phyloP scores from a whole-genome alignment of 2,113 vertebrate genomes.

The Mohoua ochrocephala region DNA sequence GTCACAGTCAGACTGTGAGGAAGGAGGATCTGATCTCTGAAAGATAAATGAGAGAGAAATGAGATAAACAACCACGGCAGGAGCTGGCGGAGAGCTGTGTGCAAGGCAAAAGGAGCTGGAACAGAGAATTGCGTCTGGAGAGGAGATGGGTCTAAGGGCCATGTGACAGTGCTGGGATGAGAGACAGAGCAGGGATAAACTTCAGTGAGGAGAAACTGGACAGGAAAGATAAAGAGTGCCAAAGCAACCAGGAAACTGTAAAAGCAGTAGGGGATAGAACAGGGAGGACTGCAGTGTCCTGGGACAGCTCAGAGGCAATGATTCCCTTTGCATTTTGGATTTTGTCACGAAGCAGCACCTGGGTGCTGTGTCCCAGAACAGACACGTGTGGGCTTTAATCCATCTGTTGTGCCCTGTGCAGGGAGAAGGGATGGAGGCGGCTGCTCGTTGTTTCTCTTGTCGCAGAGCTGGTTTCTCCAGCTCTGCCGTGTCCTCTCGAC shows the following conservation, averaged over 20 bases:
- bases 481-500: neutral
- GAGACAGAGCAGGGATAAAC: neutral
- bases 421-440: neutral
- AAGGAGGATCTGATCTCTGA: neutral
- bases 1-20: neutral
- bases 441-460: neutral
- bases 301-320: too few relatives aligned
- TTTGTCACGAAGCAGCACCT: too few relatives aligned
- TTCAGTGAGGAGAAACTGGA: neutral
- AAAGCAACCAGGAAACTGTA: neutral
- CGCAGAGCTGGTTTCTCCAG: neutral
- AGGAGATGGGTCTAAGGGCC: neutral
- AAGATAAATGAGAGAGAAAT: neutral
- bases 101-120: neutral
- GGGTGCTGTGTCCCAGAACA: rapidly evolving
- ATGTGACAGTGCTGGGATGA: neutral
- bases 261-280: neutral
- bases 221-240: neutral
- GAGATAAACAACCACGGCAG: rapidly evolving
- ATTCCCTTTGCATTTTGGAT: neutral
- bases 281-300: rapidly evolving
- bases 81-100: neutral
- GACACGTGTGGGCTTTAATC: rapidly evolving
- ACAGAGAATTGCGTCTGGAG: too few relatives aligned
- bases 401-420: neutral